Conservation (phyloP, 2,797 vertebrate species). For the Acrossocheilus fasciatus region DNA sequence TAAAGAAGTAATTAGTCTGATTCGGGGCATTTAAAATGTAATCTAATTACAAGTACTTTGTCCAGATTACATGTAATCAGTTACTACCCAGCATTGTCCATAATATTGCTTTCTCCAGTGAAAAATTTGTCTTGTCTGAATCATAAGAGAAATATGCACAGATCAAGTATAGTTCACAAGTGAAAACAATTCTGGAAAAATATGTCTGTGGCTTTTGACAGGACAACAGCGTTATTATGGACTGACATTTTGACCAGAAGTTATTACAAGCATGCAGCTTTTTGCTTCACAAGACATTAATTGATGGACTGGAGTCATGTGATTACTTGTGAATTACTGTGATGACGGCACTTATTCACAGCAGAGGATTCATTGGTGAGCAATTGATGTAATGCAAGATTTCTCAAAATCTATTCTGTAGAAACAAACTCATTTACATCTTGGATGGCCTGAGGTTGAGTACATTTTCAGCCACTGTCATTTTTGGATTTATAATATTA, state of each 20-base stretch:
- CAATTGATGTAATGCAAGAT: not conserved
- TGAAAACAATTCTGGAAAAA: too few species aligned
- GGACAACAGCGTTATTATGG: too few species aligned
- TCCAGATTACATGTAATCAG: not conserved
- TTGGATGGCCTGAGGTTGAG: not conserved
- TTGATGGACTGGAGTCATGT: too few species aligned
- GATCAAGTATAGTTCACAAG: too few species aligned
- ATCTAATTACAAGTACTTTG: not conserved
- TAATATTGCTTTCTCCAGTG: not conserved
- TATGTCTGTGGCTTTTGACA: too few species aligned
- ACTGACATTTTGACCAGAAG: too few species aligned
- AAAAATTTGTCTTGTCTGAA: not conserved
- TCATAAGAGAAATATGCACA: not conserved
- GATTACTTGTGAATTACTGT: not conserved
- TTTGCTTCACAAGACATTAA: too few species aligned
- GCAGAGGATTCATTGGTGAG: not conserved
- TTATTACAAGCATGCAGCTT: too few species aligned
- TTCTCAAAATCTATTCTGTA: not conserved
- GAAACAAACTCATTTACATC: not conserved
- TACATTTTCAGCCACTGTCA: not conserved
- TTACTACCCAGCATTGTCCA: not conserved
- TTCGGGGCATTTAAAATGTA: not conserved
- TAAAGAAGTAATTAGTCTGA: not conserved
- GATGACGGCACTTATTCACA: not conserved
- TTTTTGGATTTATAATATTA: not conserved